Evolutionary conservation across 2,113 vertebrate genomes (phyloP).

Genomic region (Physeter macrocephalus): DNA sequence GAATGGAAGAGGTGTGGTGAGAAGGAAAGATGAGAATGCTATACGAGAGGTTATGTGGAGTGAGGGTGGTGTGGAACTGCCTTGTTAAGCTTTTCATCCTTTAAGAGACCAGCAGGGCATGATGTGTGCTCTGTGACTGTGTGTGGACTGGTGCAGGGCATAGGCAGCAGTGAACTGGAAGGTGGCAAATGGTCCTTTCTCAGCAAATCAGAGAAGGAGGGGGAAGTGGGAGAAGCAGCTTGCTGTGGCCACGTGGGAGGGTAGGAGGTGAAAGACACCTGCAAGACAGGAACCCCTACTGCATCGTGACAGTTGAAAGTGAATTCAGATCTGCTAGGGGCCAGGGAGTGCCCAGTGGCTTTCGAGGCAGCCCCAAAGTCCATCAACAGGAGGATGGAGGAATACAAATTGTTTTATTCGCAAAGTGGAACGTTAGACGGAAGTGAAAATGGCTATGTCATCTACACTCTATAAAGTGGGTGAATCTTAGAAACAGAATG

Average conservation of each 20-base stretch:
- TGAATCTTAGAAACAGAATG: background rate
- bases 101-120: accelerated
- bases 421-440: background rate
- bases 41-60: accelerated
- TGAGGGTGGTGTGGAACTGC: accelerated
- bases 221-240: background rate
- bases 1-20: background rate
- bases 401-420: background rate
- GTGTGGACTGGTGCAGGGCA: accelerated
- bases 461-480: accelerated
- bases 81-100: background rate
- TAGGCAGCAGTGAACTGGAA: accelerated
- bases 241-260: background rate
- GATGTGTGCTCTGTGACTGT: background rate
- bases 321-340: background rate
- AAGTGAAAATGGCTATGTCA: background rate
- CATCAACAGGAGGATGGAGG: background rate
- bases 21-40: accelerated
- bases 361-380: background rate
- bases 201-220: background rate
- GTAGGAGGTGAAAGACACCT: background rate
- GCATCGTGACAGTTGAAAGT: accelerated
- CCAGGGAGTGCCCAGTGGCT: background rate
- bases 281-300: no score
- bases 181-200: background rate